phyloP scores from a whole-genome alignment of 2,113 vertebrate species.

The Pimephales promelas region DNA sequence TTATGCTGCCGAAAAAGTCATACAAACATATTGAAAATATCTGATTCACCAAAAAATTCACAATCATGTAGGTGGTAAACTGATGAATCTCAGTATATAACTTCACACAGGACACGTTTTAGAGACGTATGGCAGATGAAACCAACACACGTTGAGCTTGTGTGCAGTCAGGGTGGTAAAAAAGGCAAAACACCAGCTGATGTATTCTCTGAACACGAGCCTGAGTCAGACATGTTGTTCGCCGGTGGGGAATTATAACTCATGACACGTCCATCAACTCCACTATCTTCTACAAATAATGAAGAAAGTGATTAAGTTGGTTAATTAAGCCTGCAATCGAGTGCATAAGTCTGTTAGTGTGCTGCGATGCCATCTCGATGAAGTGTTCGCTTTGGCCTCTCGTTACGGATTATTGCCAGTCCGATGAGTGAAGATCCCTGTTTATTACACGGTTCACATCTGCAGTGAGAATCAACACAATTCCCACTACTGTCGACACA shows the following conservation, averaged over 20 bases:
- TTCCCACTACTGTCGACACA: background rate
- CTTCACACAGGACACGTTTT: background rate
- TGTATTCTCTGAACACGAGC: background rate
- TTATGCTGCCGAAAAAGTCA: background rate
- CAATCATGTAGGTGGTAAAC: conserved; percentile 9
- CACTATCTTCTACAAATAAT: background rate
- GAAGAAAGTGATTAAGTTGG: background rate
- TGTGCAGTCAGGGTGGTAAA: background rate
- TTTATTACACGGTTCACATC: conserved; percentile 24
- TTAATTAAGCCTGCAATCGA: background rate
- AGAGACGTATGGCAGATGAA: background rate
- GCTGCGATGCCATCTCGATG: background rate
- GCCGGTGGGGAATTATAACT: background rate
- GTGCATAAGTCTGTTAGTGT: background rate
- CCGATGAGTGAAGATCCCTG: conserved; percentile 3
- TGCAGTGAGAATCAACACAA: conserved; percentile 2
- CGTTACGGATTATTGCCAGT: conserved; percentile 17
- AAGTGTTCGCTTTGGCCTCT: conserved; percentile 22
- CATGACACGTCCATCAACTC: background rate
- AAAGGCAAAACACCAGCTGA: too few species aligned
- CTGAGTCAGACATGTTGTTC: conserved; percentile 17
- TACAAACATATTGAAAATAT: background rate
- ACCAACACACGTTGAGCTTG: background rate
- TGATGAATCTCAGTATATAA: background rate
- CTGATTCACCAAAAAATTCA: background rate